phyloP scores from a whole-genome alignment of 92 coral and sea anemone genomes.

The Epizoanthus fatuus region DNA sequence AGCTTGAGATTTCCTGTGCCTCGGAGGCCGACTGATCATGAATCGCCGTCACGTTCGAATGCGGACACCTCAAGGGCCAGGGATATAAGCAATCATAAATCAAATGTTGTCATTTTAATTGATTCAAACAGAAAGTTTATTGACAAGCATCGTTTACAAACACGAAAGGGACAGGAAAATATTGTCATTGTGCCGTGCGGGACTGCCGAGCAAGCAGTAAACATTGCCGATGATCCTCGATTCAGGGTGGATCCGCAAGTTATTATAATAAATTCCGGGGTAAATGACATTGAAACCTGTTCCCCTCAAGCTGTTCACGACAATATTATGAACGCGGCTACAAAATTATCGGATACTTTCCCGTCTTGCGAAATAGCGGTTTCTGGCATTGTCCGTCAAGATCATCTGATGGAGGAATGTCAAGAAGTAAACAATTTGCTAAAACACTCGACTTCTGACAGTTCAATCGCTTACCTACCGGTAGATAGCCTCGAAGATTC shows the following conservation, averaged over 20 bases:
- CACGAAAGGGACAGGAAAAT: constrained; percentile 5
- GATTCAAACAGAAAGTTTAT: background rate
- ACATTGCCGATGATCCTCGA: background rate
- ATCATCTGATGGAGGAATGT: background rate
- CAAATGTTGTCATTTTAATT: background rate
- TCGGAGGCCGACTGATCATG: background rate
- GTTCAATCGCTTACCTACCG: background rate
- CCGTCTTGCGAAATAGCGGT: background rate
- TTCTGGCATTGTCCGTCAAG: constrained; percentile 10
- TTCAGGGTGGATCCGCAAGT: background rate
- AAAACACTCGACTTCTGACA: background rate
- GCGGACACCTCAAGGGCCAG: background rate
- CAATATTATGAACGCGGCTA: constrained; percentile 3
- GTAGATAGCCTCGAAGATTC: background rate
- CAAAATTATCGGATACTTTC: background rate
- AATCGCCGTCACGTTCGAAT: background rate
- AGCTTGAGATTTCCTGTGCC: too few species aligned
- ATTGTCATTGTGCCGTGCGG: constrained; percentile 5
- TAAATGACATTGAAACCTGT: background rate
- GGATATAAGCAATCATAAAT: background rate
- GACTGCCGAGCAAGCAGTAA: constrained; percentile 6
- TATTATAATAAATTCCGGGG: background rate
- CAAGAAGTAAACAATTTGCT: background rate
- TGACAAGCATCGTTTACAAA: background rate
- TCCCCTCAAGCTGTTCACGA: background rate